Conservation (phyloP, 2,113 vertebrate species). For the Dasyurus viverrinus region DNA sequence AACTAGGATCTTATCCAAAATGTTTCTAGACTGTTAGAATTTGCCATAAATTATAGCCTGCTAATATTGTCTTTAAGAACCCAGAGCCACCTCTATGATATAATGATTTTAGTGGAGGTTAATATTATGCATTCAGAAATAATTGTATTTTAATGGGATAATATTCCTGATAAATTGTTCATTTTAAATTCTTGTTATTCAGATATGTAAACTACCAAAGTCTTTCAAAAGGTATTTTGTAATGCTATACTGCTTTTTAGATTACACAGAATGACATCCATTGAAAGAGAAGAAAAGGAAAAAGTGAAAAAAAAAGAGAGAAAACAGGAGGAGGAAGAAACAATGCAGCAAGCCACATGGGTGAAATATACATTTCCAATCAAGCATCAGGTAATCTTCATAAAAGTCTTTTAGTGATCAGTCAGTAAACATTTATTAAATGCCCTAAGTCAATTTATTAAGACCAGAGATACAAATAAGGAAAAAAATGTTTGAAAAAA, state of each 20-base stretch:
- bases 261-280: conserved; percentile 96
- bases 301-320: conserved; percentile 97
- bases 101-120: too few relatives aligned
- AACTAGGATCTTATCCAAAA: too few relatives aligned
- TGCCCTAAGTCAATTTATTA: background rate
- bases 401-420: background rate
- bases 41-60: too few relatives aligned
- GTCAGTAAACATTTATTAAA: background rate
- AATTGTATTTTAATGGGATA: background rate
- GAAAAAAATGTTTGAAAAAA: background rate
- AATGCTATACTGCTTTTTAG: conserved; percentile 76
- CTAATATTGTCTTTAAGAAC: too few relatives aligned
- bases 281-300: conserved; percentile 97
- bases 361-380: conserved; percentile 98
- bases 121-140: too few relatives aligned
- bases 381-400: conserved; percentile 92
- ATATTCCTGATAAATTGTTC: background rate
- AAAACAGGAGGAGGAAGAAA: conserved; percentile 97
- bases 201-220: background rate
- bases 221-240: background rate
- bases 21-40: too few relatives aligned
- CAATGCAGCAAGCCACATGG: conserved; percentile 97
- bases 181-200: background rate
- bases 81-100: too few relatives aligned
- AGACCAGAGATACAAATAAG: background rate